These are phyloP conservation scores for Morelia viridis DNA, from an alignment of 2,797 vertebrate species.

Conservation along the genomic window DNA sequence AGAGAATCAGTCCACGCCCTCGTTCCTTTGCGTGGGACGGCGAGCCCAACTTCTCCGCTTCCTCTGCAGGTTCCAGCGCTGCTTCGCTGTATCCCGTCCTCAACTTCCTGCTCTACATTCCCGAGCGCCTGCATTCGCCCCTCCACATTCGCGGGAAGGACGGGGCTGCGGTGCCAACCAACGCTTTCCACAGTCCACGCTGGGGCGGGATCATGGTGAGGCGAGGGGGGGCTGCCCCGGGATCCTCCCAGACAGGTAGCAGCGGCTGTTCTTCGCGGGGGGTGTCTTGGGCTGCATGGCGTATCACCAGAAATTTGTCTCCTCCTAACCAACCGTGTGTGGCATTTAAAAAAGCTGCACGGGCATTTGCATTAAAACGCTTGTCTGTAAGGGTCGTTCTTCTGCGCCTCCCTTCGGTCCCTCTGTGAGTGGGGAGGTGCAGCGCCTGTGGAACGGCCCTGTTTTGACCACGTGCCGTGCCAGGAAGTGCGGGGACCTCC, in stretches of 20 bases:
- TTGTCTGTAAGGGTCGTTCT: too few relatives aligned
- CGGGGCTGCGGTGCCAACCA: slow-evolving; percentile 81
- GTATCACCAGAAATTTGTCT: not conserved
- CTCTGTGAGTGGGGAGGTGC: too few relatives aligned
- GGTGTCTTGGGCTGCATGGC: not conserved
- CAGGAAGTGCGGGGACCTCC: too few relatives aligned
- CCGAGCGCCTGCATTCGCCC: slow-evolving; percentile 88
- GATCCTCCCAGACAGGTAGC: not conserved
- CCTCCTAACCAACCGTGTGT: not conserved
- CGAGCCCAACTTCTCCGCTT: not conserved
- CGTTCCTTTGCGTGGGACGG: not conserved
- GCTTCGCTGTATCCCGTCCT: slow-evolving; percentile 92
- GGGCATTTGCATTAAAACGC: too few relatives aligned
- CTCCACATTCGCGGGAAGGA: slow-evolving; percentile 88
- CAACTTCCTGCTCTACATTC: slow-evolving; percentile 94
- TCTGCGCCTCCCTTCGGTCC: too few relatives aligned
- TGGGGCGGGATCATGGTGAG: slow-evolving; percentile 98
- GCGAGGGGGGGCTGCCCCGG: rapidly evolving
- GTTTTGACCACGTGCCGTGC: too few relatives aligned
- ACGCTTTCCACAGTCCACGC: slow-evolving; percentile 95
- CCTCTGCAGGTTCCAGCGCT: slow-evolving; percentile 85
- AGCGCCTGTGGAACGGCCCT: too few relatives aligned
- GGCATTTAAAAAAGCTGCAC: too few relatives aligned
- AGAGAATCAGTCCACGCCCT: rapidly evolving
- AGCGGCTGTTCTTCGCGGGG: too few relatives aligned